Evolutionary conservation across 2,797 vertebrate genomes (phyloP).

Genomic region (Gadopsis marmoratus): DNA sequence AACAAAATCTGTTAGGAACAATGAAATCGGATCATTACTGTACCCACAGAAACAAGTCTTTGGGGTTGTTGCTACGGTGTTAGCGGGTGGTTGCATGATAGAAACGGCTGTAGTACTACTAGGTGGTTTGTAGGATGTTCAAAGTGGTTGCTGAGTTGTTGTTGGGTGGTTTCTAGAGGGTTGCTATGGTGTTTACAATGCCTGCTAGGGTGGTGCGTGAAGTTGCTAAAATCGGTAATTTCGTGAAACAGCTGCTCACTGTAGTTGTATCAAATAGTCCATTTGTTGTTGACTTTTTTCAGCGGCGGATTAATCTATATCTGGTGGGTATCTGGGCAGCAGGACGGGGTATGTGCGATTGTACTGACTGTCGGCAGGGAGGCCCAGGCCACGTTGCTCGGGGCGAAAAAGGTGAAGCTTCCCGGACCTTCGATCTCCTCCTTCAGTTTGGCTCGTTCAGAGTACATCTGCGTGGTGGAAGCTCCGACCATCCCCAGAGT

Average conservation of each 20-base stretch:
- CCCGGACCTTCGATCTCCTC: constrained; percentile 94
- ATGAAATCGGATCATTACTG: not conserved
- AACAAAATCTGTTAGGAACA: not conserved
- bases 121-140: not conserved
- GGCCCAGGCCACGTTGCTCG: constrained; percentile 96
- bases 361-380: constrained; percentile 90
- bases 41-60: not conserved
- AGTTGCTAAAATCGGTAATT: too few relatives aligned
- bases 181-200: too few relatives aligned
- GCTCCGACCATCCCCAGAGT: constrained; percentile 93
- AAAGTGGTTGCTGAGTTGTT: too few relatives aligned
- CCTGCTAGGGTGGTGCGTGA: too few relatives aligned
- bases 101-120: too few relatives aligned
- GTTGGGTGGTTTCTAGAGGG: too few relatives aligned
- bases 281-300: not conserved
- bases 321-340: not conserved
- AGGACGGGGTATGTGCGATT: not conserved
- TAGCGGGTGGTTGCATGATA: too few relatives aligned
- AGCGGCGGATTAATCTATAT: not conserved
- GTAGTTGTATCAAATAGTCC: not conserved
- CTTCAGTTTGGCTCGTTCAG: constrained; percentile 91
- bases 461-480: constrained; percentile 94
- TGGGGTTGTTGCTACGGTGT: too few relatives aligned
- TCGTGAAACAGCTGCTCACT: too few relatives aligned
- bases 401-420: constrained; percentile 97